phyloP scores from a whole-genome alignment of 1,140 invertebrate genomes.

The Drosophila triauraria region DNA sequence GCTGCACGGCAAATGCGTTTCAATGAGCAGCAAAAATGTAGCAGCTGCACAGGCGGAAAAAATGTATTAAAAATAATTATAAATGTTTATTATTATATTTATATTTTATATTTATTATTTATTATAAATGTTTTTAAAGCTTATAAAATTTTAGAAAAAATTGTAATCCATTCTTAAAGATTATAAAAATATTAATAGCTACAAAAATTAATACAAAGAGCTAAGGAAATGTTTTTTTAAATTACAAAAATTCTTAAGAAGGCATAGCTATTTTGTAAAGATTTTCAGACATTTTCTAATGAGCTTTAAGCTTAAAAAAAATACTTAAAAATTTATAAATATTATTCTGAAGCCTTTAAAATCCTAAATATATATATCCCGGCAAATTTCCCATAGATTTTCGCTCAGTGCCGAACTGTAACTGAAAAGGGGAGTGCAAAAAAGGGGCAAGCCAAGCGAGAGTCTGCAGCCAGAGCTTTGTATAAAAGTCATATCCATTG shows the following conservation, averaged over 20 bases:
- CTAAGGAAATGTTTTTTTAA: too few relatives aligned
- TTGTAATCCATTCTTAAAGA: too few relatives aligned
- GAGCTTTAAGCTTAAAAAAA: too few relatives aligned
- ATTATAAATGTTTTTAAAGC: neutral
- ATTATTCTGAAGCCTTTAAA: too few relatives aligned
- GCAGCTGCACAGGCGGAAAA: constrained; percentile 5
- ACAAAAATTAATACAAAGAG: too few relatives aligned
- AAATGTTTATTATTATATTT: too few relatives aligned
- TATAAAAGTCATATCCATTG: constrained; percentile 82
- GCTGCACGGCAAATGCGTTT: constrained; percentile 65
- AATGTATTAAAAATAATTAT: neutral
- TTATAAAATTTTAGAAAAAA: too few relatives aligned
- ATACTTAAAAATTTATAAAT: too few relatives aligned
- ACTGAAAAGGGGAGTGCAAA: constrained; percentile 5
- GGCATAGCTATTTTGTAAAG: neutral
- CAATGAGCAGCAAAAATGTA: constrained; percentile 66
- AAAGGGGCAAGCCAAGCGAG: constrained; percentile 15
- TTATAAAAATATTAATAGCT: too few relatives aligned
- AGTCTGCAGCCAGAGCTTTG: constrained; percentile 53
- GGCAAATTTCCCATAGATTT: neutral
- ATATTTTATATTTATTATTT: too few relatives aligned
- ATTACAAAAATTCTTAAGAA: too few relatives aligned
- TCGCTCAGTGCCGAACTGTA: neutral
- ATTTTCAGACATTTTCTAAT: neutral
- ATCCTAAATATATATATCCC: too few relatives aligned